These are phyloP conservation scores for Heterotis niloticus DNA, from an alignment of 2,113 vertebrate genomes.

Conservation along the genomic window DNA sequence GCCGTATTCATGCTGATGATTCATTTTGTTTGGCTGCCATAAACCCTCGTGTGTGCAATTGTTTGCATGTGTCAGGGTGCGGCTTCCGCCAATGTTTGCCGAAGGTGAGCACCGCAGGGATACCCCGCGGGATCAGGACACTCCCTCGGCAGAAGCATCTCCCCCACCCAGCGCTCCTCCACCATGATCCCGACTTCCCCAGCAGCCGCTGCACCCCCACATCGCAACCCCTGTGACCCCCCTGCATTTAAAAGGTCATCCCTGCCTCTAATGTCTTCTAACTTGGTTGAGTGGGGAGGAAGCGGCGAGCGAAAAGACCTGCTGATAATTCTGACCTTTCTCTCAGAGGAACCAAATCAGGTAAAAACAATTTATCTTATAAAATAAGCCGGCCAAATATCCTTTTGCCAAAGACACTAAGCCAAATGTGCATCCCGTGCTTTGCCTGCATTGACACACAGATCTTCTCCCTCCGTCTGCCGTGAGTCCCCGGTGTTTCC, in stretches of 20 bases:
- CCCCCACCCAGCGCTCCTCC: background rate
- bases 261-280: background rate
- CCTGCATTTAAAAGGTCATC: background rate
- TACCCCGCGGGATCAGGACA: background rate
- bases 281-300: background rate
- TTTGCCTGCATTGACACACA: background rate
- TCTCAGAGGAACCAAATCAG: background rate
- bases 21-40: too few species aligned
- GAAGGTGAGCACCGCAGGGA: background rate
- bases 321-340: background rate
- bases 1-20: too few species aligned
- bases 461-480: background rate
- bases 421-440: too few species aligned
- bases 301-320: constrained; percentile 6
- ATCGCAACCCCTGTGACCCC: background rate
- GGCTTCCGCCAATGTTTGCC: background rate
- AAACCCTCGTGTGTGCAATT: too few species aligned
- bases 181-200: too few species aligned
- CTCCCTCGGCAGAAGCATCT: background rate
- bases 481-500: background rate
- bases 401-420: too few species aligned
- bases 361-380: too few species aligned
- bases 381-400: too few species aligned
- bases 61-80: background rate
- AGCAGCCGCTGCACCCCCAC: too few species aligned